Percentiles rank a stretch among this genome's conserved stretches.
Evolutionary conservation across 2,797 vertebrate genomes (phyloP).

Genomic region (Cygnus olor): DNA sequence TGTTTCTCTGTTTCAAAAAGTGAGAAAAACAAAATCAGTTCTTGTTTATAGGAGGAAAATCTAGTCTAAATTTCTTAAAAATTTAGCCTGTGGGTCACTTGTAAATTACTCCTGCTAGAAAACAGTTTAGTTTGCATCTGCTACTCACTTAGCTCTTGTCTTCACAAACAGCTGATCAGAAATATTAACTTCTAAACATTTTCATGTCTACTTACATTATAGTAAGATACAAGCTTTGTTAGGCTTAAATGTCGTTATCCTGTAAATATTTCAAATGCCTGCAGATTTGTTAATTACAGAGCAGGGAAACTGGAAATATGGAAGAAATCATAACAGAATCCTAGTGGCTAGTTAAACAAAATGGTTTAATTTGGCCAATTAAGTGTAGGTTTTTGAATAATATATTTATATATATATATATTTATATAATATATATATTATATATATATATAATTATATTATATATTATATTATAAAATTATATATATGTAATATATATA

Average conservation of each 20-base stretch:
- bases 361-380: neutral
- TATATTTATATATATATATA: neutral
- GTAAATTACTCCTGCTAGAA: neutral
- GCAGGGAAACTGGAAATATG: neutral
- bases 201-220: neutral
- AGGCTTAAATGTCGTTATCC: neutral
- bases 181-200: neutral
- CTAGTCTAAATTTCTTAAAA: neutral
- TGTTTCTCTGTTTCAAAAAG: neutral
- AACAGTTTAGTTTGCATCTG: neutral
- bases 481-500: no score
- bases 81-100: neutral
- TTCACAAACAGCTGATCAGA: neutral
- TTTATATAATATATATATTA: no score
- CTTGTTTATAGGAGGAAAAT: neutral
- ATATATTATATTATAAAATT: no score
- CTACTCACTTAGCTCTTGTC: neutral
- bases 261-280: neutral
- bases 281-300: neutral
- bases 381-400: neutral
- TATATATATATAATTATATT: no score
- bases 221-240: neutral
- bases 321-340: neutral
- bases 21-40: neutral
- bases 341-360: neutral